phyloP scores from a whole-genome alignment of 2,113 vertebrate genomes.

The Polyodon spathula region DNA sequence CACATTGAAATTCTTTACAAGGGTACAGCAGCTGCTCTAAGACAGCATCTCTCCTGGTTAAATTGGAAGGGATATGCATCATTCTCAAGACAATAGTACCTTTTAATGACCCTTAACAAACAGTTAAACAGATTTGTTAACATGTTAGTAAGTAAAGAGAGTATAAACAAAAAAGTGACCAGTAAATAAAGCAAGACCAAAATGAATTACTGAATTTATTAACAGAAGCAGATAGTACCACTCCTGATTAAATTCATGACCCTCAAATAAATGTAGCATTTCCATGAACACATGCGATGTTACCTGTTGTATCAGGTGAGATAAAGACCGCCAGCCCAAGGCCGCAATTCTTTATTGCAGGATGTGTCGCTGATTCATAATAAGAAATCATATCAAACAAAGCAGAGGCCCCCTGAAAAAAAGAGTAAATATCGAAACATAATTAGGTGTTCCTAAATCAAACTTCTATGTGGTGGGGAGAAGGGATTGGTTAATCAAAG shows the following conservation, averaged over 20 bases:
- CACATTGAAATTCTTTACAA: background rate
- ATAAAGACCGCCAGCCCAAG: slow-evolving; percentile 56
- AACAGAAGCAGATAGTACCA: no score
- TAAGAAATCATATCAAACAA: slow-evolving; percentile 66
- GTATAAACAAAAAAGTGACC: no score
- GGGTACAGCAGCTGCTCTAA: no score
- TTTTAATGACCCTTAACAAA: background rate
- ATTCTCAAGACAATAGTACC: no score
- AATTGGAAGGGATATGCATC: background rate
- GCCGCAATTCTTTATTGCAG: slow-evolving; percentile 46
- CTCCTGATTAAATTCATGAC: no score
- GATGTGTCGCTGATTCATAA: slow-evolving; percentile 59
- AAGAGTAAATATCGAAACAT: slow-evolving; percentile 16
- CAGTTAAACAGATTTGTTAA: no score
- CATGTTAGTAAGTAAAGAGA: no score
- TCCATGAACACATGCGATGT: background rate
- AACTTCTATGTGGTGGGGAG: no score
- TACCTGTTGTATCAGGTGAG: slow-evolving; percentile 61
- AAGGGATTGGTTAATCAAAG: no score
- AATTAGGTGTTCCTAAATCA: no score
- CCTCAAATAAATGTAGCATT: background rate
- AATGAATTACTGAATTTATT: no score
- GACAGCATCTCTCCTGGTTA: background rate
- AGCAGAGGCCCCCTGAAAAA: slow-evolving; percentile 54
- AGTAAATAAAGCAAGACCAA: no score